These are phyloP conservation scores for Notamacropus eugenii DNA, from an alignment of 2,797 vertebrate genomes.

Conservation along the genomic window DNA sequence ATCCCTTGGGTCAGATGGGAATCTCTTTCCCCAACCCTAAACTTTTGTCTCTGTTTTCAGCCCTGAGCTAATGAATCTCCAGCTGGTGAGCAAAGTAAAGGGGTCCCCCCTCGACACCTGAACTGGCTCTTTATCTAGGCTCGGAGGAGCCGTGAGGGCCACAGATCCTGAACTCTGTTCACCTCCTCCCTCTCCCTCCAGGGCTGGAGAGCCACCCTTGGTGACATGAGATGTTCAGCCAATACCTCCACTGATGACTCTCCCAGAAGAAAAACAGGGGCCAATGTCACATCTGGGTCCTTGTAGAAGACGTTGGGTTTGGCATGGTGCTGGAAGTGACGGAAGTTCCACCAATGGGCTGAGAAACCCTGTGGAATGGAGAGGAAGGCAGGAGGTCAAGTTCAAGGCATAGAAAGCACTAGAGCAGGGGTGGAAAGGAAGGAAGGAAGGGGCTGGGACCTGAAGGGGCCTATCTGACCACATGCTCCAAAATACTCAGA, in stretches of 20 bases:
- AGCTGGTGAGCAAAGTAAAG: not conserved
- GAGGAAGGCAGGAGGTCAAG: not conserved
- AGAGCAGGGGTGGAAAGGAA: not conserved
- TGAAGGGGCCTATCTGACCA: fast-evolving
- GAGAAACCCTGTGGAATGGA: conserved; percentile 60
- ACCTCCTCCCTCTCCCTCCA: not conserved
- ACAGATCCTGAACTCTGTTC: not conserved
- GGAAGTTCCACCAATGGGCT: conserved; percentile 70
- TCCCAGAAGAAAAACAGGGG: conserved; percentile 72
- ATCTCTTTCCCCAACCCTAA: not conserved
- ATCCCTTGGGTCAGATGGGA: not conserved
- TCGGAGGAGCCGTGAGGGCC: too few species aligned
- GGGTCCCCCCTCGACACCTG: not conserved
- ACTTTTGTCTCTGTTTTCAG: not conserved
- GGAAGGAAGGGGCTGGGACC: fast-evolving
- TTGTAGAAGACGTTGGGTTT: conserved; percentile 71
- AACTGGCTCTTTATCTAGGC: not conserved
- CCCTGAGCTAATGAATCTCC: not conserved
- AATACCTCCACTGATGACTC: conserved; percentile 71
- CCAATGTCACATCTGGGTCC: conserved; percentile 69
- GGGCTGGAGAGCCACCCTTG: not conserved
- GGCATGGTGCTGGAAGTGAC: conserved; percentile 71
- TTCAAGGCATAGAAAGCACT: not conserved
- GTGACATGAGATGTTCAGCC: not conserved
- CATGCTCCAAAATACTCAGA: fast-evolving